A percentile compares a stretch with the other conserved stretches of the same genome.
These are phyloP conservation scores for Nephila pilipes DNA, from an alignment of 1,140 invertebrate genomes.

Conservation along the genomic window DNA sequence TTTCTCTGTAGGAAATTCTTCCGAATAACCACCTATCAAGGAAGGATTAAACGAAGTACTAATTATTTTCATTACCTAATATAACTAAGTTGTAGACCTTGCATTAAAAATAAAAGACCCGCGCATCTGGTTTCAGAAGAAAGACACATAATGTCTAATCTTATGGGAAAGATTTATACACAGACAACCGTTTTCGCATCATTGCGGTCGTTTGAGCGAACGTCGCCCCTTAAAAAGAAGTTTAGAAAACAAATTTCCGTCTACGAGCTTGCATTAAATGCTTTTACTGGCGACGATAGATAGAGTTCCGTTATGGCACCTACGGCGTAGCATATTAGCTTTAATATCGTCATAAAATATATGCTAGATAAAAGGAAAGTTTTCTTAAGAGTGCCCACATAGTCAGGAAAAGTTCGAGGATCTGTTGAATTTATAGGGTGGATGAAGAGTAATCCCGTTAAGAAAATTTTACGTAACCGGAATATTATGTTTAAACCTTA, in stretches of 20 bases:
- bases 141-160: too few relatives aligned
- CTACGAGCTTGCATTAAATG: neutral
- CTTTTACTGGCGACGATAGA: neutral
- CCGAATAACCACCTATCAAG: too few relatives aligned
- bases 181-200: too few relatives aligned
- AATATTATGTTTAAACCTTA: neutral
- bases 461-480: neutral
- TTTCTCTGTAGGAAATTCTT: too few relatives aligned
- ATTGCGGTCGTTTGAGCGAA: too few relatives aligned
- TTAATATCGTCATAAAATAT: slow-evolving; percentile 14
- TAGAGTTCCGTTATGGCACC: neutral
- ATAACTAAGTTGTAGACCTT: too few relatives aligned
- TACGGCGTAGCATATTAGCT: neutral
- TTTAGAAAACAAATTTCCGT: slow-evolving; percentile 7
- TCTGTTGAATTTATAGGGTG: slow-evolving; percentile 10
- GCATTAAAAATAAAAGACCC: too few relatives aligned
- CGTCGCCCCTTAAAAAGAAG: too few relatives aligned
- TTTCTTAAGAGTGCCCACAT: neutral
- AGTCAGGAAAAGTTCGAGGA: neutral
- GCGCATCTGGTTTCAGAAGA: too few relatives aligned
- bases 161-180: too few relatives aligned
- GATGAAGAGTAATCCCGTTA: neutral
- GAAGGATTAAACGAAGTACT: too few relatives aligned
- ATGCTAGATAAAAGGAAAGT: slow-evolving; percentile 6
- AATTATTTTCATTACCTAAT: too few relatives aligned